A percentile compares a stretch with the other conserved stretches of the same genome.
Conservation (phyloP, 2,797 vertebrate genomes). For the Amblyopsis hoosieri region DNA sequence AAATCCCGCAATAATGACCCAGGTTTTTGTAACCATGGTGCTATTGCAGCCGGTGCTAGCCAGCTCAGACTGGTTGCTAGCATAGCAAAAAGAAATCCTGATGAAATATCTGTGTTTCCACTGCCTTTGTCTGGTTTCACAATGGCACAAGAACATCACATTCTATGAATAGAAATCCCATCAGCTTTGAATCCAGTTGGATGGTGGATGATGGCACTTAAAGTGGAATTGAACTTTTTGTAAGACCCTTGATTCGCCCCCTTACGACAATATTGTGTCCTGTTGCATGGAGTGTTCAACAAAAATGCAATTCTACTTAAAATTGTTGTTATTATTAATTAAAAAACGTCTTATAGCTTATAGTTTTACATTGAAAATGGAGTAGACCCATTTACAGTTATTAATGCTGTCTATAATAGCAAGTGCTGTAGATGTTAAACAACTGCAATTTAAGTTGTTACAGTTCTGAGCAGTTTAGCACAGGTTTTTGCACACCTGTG, state of each 20-base stretch:
- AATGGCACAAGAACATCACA: constrained; percentile 57
- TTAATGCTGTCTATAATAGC: constrained; percentile 11
- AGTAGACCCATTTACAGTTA: constrained; percentile 9
- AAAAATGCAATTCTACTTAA: no score
- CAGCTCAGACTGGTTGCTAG: constrained; percentile 3
- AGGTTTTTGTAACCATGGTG: no score
- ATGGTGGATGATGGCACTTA: no score
- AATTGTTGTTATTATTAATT: no score
- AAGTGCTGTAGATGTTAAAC: constrained; percentile 2
- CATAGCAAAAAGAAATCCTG: constrained; percentile 49
- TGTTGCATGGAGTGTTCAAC: no score
- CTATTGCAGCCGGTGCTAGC: no score
- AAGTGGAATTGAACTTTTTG: no score
- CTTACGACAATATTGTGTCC: no score
- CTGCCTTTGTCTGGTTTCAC: constrained; percentile 45
- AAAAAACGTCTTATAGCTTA: no score
- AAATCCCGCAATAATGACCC: neutral
- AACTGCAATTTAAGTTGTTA: neutral
- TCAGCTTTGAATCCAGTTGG: constrained; percentile 30
- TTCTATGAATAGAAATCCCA: constrained; percentile 59
- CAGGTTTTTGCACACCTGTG: neutral
- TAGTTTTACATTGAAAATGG: neutral
- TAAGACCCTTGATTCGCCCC: no score
- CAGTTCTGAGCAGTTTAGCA: no score
- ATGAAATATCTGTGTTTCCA: constrained; percentile 41